phyloP scores from a whole-genome alignment of 2,888 invertebrate genomes.

The Sphecodes monilicornis region DNA sequence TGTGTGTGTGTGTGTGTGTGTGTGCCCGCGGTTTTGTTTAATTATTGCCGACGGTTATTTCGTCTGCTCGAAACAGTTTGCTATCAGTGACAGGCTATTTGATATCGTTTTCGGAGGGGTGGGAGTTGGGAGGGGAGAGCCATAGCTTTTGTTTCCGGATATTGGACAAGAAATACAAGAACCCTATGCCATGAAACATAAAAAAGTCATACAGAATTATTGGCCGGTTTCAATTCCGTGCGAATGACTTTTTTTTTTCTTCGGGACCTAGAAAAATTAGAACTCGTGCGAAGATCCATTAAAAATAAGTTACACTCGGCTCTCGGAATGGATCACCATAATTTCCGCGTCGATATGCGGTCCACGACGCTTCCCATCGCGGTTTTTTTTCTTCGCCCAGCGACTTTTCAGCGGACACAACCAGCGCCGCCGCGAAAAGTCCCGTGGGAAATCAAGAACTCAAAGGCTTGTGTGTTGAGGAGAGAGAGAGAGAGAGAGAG shows the following conservation, averaged over 20 bases:
- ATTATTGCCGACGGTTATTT: constrained; percentile 54
- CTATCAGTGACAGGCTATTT: constrained; percentile 43
- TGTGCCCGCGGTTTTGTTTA: constrained; percentile 53
- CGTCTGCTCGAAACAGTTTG: constrained; percentile 37
- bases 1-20: not conserved
- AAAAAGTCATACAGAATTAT: not conserved
- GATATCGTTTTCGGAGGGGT: constrained; percentile 6
- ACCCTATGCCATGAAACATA: not conserved
- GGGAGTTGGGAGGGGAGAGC: not conserved
- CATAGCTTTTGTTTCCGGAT: not conserved
- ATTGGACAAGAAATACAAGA: constrained; percentile 11
- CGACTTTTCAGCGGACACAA: constrained; percentile 46
- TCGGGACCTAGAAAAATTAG: not conserved
- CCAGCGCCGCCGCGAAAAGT: constrained; percentile 68
- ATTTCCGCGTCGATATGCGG: constrained; percentile 43
- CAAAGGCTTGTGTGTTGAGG: constrained; percentile 45
- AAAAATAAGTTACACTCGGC: constrained; percentile 8
- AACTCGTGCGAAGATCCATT: not conserved
- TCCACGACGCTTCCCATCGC: constrained; percentile 34
- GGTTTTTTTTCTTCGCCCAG: constrained; percentile 39
- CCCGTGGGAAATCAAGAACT: constrained; percentile 82
- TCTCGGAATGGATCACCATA: constrained; percentile 38
- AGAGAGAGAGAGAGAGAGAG: not conserved
- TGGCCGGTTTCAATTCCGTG: not conserved
- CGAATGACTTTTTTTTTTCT: not conserved